Percentiles rank a stretch among this genome's conserved stretches.
Evolutionary conservation across 1,140 invertebrate species (phyloP).

Genomic region (Drosophila nigrodunni): DNA sequence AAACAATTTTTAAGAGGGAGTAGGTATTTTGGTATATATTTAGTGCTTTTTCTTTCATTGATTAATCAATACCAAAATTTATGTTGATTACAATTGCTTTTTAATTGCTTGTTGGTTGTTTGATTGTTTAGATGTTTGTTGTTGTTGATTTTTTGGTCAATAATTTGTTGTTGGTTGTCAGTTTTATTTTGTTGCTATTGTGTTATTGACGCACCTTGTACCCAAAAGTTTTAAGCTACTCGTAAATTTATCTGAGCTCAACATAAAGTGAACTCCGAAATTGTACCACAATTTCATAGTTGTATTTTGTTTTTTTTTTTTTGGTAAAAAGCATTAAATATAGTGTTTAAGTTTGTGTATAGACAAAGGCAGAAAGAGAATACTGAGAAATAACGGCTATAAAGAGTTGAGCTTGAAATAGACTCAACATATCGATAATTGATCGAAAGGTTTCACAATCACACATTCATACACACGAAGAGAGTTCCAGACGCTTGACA

Average conservation of each 20-base stretch:
- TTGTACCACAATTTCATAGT: conserved; percentile 20
- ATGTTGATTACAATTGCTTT: conserved; percentile 72
- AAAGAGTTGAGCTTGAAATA: conserved; percentile 3
- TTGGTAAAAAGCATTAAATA: conserved; percentile 84
- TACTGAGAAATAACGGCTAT: conserved; percentile 18
- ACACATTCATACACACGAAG: conserved; percentile 28
- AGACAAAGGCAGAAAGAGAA: conserved; percentile 46
- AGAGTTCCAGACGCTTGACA: background rate
- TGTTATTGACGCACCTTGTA: conserved; percentile 80
- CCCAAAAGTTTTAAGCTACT: conserved; percentile 55
- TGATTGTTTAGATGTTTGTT: conserved; percentile 51
- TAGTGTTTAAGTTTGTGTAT: conserved; percentile 36
- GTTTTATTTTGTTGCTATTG: conserved; percentile 49
- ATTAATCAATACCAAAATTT: conserved; percentile 78
- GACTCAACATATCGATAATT: conserved; percentile 23
- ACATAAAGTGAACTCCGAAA: conserved; percentile 22
- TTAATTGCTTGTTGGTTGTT: conserved; percentile 66
- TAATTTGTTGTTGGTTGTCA: conserved; percentile 36
- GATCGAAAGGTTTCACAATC: conserved; percentile 38
- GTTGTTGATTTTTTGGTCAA: conserved; percentile 59
- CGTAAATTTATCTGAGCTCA: conserved; percentile 18
- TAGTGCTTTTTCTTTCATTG: conserved; percentile 84
- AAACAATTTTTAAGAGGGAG: conserved; percentile 59
- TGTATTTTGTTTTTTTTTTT: conserved; percentile 23
- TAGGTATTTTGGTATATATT: conserved; percentile 62